Conservation (phyloP, 2,888 invertebrate genomes). For the Flexamia atlantica region DNA sequence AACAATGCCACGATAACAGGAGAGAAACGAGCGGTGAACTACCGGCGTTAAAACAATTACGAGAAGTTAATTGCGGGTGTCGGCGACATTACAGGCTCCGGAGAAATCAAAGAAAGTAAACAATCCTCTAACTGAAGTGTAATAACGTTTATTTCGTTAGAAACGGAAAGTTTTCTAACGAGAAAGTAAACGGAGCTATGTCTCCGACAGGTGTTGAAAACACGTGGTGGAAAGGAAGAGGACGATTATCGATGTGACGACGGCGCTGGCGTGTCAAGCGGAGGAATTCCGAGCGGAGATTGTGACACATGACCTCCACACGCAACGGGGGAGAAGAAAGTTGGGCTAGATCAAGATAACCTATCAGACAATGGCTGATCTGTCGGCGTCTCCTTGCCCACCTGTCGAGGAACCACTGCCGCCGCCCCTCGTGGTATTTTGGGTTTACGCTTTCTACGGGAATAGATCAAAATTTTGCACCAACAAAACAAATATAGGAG, state of each 20-base stretch:
- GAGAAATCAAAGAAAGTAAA: conserved; percentile 41
- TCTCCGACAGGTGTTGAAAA: conserved; percentile 31
- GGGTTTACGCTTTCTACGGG: too few species aligned
- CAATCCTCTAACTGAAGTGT: conserved; percentile 25
- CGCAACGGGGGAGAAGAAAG: conserved; percentile 27
- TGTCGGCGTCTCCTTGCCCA: background rate
- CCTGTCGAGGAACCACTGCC: background rate
- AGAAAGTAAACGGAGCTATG: conserved; percentile 37
- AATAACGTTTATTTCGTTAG: conserved; percentile 42
- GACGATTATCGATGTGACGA: conserved; percentile 8
- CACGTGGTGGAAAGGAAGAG: background rate
- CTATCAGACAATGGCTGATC: conserved; percentile 33
- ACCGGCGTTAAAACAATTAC: conserved; percentile 11
- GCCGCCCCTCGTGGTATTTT: background rate
- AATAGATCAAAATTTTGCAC: too few species aligned
- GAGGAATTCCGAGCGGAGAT: background rate
- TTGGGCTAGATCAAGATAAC: conserved; percentile 44
- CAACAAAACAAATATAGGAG: too few species aligned
- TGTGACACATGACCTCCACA: conserved; percentile 14
- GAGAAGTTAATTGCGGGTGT: background rate
- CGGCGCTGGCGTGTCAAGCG: background rate
- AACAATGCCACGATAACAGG: background rate
- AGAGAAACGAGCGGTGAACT: conserved; percentile 13
- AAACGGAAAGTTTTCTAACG: conserved; percentile 34
- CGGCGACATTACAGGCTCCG: background rate